Evolutionary conservation across 2,888 invertebrate species (phyloP).

Genomic region (Galerucella pusilla): DNA sequence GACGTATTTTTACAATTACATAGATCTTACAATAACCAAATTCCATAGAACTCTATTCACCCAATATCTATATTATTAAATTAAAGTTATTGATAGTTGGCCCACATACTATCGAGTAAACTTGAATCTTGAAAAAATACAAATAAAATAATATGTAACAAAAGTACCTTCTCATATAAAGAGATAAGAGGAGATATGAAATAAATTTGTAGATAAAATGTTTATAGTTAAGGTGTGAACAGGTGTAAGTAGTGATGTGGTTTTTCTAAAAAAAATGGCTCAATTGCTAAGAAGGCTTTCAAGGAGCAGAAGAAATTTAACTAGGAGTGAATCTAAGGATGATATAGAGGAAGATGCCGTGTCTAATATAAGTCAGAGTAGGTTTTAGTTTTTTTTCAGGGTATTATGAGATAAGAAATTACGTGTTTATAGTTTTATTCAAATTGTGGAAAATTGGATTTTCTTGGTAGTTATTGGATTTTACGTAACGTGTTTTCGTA

Average conservation of each 20-base stretch:
- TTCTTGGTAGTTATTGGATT: no score
- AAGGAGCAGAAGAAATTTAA: slow-evolving; percentile 45
- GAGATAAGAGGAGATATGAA: background rate
- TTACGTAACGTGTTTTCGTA: no score
- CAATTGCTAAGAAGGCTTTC: slow-evolving; percentile 48
- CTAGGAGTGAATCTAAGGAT: slow-evolving; percentile 43
- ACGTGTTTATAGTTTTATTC: no score
- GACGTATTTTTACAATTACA: no score
- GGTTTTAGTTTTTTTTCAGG: slow-evolving; percentile 7
- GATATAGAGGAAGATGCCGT: slow-evolving; percentile 38
- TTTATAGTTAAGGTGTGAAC: slow-evolving; percentile 22
- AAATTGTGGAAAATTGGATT: no score
- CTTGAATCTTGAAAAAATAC: slow-evolving; percentile 31
- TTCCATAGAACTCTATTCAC: no score
- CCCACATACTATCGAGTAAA: slow-evolving; percentile 30
- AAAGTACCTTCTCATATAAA: background rate
- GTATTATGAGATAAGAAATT: background rate
- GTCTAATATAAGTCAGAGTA: slow-evolving; percentile 26
- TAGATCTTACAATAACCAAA: no score
- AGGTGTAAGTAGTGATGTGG: slow-evolving; percentile 8
- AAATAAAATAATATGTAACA: background rate
- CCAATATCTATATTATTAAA: background rate
- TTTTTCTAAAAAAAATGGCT: slow-evolving; percentile 42
- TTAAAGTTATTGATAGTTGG: background rate
- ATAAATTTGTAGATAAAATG: slow-evolving; percentile 3